Evolutionary conservation across 1,140 invertebrate species (phyloP).

Genomic region (Heliconius himera): DNA sequence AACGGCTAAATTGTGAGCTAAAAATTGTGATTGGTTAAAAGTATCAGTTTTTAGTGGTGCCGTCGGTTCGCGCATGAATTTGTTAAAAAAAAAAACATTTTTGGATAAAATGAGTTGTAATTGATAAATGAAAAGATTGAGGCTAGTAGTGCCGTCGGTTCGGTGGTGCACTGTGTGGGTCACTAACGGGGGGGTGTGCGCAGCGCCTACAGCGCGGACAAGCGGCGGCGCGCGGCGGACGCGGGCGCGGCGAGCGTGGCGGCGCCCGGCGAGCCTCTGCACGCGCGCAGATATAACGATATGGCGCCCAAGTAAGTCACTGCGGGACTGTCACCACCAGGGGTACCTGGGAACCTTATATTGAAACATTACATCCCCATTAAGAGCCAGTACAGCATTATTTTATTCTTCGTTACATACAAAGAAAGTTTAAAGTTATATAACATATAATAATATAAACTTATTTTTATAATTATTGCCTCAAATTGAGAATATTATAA

Average conservation of each 20-base stretch:
- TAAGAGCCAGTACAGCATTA: too few species aligned
- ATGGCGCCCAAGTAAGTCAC: slow-evolving; percentile 90
- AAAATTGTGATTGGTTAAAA: background rate
- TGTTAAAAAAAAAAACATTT: background rate
- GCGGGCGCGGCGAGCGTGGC: slow-evolving; percentile 51
- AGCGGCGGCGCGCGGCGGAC: slow-evolving; percentile 49
- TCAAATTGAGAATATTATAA: too few species aligned
- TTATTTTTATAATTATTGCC: too few species aligned
- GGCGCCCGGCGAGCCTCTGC: slow-evolving; percentile 75
- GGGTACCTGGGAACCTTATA: too few species aligned
- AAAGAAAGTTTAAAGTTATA: too few species aligned
- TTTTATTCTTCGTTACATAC: too few species aligned
- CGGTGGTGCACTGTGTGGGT: background rate
- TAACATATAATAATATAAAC: too few species aligned
- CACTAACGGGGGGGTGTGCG: slow-evolving; percentile 20
- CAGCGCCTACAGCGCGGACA: slow-evolving; percentile 74
- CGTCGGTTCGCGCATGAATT: slow-evolving; percentile 15
- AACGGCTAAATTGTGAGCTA: background rate
- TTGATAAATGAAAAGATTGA: background rate
- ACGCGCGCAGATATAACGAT: slow-evolving; percentile 86
- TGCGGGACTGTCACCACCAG: too few species aligned
- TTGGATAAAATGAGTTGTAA: background rate
- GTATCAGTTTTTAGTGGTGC: background rate
- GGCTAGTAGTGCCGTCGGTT: slow-evolving; percentile 10
- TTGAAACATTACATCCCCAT: too few species aligned